phyloP scores from a whole-genome alignment of 2,113 vertebrate genomes.

The Puntigrus tetrazona region DNA sequence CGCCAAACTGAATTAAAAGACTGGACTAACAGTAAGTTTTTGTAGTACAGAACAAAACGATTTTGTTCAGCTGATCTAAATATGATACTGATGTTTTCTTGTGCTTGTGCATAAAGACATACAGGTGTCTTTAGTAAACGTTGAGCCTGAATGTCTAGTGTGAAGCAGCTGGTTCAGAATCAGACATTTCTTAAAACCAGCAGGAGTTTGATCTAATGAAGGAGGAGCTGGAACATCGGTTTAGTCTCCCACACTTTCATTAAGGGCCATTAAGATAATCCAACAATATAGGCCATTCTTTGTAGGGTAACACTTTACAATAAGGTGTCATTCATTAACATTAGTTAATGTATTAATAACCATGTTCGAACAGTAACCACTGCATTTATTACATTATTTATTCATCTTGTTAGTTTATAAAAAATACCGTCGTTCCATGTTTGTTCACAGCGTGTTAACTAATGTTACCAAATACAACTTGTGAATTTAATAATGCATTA shows the following conservation, averaged over 20 bases:
- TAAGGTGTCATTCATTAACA: too few relatives aligned
- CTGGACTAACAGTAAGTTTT: background rate
- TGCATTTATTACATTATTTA: too few relatives aligned
- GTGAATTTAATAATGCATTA: too few relatives aligned
- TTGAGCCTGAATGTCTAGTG: background rate
- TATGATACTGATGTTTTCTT: background rate
- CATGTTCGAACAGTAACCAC: too few relatives aligned
- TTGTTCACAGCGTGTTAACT: too few relatives aligned
- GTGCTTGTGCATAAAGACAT: background rate
- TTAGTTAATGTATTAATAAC: too few relatives aligned
- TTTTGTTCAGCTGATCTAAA: background rate
- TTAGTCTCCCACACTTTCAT: slow-evolving; percentile 56
- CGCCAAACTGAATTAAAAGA: background rate
- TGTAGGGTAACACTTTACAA: too few relatives aligned
- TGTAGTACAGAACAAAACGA: background rate
- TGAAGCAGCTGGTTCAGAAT: slow-evolving; percentile 41
- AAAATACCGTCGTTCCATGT: too few relatives aligned
- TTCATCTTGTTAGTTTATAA: too few relatives aligned
- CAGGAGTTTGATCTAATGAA: slow-evolving; percentile 55
- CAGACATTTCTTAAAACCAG: slow-evolving; percentile 62
- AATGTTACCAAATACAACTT: too few relatives aligned
- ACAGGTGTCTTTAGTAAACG: background rate
- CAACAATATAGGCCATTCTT: too few relatives aligned
- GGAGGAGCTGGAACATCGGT: slow-evolving; percentile 35
- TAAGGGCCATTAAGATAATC: background rate